phyloP scores from a whole-genome alignment of 2,113 vertebrate genomes.

The Scalopus aquaticus region DNA sequence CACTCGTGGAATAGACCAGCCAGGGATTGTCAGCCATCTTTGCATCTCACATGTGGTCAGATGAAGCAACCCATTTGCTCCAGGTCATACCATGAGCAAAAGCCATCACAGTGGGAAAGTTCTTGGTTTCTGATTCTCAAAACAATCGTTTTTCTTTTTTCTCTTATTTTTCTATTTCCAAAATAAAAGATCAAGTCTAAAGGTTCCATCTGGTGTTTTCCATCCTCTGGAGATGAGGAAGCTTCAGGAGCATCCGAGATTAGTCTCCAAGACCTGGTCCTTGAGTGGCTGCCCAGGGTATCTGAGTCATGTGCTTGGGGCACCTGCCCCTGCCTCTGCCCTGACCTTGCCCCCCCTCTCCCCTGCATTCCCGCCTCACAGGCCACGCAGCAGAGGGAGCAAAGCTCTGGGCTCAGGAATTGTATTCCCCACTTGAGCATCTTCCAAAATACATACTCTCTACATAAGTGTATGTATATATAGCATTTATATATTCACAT shows the following conservation, averaged over 20 bases:
- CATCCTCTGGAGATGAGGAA: neutral
- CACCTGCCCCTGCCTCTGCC: rapidly evolving
- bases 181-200: neutral
- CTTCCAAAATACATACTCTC: neutral
- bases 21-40: neutral
- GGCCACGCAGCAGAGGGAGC: neutral
- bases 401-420: neutral
- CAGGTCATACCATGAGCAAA: neutral
- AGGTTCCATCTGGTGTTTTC: neutral
- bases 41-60: neutral
- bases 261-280: neutral
- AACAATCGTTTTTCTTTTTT: neutral
- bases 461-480: no score
- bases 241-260: neutral
- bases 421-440: neutral
- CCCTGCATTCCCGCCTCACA: no score
- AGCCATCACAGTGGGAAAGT: neutral
- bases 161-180: neutral
- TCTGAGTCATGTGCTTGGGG: neutral
- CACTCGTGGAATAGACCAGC: neutral
- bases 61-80: neutral
- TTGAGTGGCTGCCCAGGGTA: neutral
- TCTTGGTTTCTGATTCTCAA: neutral
- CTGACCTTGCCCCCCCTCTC: neutral
- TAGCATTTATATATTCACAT: neutral